Evolutionary conservation across 2,797 vertebrate species (phyloP).

Genomic region (Coracias cyanogaster): DNA sequence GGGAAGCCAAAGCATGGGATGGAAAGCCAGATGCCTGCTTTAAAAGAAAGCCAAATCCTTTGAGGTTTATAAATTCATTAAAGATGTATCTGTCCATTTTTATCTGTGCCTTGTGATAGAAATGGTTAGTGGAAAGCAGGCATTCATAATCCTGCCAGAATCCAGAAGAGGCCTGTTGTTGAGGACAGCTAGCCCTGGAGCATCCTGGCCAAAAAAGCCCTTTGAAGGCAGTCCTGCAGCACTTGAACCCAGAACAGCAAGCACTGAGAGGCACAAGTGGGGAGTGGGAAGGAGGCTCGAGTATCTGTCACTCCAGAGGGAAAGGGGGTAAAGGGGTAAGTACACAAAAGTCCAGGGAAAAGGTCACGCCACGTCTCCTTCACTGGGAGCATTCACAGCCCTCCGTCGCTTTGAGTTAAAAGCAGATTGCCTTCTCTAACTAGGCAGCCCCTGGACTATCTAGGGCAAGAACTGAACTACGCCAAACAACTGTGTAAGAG

Average conservation of each 20-base stretch:
- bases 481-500: not conserved
- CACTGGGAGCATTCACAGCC: not conserved
- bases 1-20: not conserved
- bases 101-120: not conserved
- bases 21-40: slow-evolving; percentile 1
- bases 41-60: slow-evolving; percentile 3
- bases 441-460: not conserved
- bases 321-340: not conserved
- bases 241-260: not conserved
- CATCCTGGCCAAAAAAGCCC: not conserved
- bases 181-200: not conserved
- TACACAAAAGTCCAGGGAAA: not conserved
- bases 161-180: not conserved
- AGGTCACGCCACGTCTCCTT: not conserved
- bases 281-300: not conserved
- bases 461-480: not conserved
- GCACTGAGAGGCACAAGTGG: not conserved
- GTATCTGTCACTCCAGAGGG: not conserved
- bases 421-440: not conserved
- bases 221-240: not conserved
- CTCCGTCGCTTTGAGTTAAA: not conserved
- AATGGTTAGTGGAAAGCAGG: not conserved
- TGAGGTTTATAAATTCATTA: slow-evolving; percentile 20
- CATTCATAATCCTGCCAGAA: not conserved
- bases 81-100: not conserved